Base-by-base conservation (phyloP, 2,113 vertebrate species). In the Puffinus mauretanicus region DNA sequence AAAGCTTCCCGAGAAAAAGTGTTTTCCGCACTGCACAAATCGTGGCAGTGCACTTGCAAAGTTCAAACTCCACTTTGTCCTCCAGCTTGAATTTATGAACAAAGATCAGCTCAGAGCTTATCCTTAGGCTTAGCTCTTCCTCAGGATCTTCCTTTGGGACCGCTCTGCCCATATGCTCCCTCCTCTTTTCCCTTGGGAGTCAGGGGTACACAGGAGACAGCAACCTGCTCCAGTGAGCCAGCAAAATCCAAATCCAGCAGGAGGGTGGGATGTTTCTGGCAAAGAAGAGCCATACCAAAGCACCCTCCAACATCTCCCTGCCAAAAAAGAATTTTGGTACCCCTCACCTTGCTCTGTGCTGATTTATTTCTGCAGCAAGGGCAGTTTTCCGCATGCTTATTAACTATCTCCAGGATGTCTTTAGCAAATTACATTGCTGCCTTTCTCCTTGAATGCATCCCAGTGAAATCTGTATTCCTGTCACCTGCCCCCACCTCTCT, bases 401-500 rank as follows among this genome's bases (percentile, higher is more conserved):
- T 95, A 92, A 88, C 94, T 92, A 42, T 61, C 77, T 94, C 51
- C 69, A 90, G 62, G n/a, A 78, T 36, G 65, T 32, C 76, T 93
- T 49, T 81, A 49, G 79, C 80, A 93, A 89, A 90, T 91, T 71
- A 55, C 30, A 30, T 36, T 75, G 52, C 83, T 19, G 32, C 88
- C 57, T 95, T 86, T 84, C 82, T 95, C 72, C 82, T 51, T 84
- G 69, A 86, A 69, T n/a, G 40, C 90, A 94, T 81, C 80, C 71
- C n/a, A 84, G 76, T 90, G 60, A 96, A 94, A 95, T 93, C 85
- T 86, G 81, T 91, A 87, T 91, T 97, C 75, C 58, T 85, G 64
- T 89, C 97, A 94, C 54, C 96, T 91, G 89, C 78, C 51, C 64
- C 93, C 96, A 96, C 49, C 90, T 81, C 80, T 88, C 72, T 61